Evolutionary conservation across 2,888 invertebrate species (phyloP).

Genomic region (Drosophila mayaguana): DNA sequence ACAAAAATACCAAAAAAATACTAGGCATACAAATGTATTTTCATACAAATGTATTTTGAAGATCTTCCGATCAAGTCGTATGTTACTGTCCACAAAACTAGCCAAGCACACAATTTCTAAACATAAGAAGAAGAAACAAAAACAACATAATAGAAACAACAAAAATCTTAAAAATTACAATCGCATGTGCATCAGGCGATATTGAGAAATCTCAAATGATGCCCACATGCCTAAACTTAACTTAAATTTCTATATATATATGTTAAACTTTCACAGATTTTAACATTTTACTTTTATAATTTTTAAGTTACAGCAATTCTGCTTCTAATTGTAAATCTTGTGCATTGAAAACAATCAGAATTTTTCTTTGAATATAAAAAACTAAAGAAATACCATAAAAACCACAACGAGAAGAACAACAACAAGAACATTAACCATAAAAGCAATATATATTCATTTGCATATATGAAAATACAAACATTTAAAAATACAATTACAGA

Average conservation of each 20-base stretch:
- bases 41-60: conserved; percentile 21
- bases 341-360: conserved; percentile 85
- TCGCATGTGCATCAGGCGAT: conserved; percentile 37
- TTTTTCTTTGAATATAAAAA: conserved; percentile 83
- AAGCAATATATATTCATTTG: conserved; percentile 25
- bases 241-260: conserved; percentile 39
- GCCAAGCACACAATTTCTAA: conserved; percentile 79
- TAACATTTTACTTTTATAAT: conserved; percentile 71
- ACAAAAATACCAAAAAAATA: conserved; percentile 49
- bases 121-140: conserved; percentile 32
- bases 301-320: conserved; percentile 85
- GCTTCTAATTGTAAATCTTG: conserved; percentile 86
- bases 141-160: conserved; percentile 23
- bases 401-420: conserved; percentile 24
- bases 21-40: conserved; percentile 31
- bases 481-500: conserved; percentile 47
- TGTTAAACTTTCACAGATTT: conserved; percentile 47
- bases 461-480: conserved; percentile 22
- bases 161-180: conserved; percentile 77
- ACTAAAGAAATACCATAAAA: conserved; percentile 43
- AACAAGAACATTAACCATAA: conserved; percentile 34
- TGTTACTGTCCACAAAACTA: conserved; percentile 71
- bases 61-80: conserved; percentile 50
- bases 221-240: conserved; percentile 39
- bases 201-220: conserved; percentile 12